These are phyloP conservation scores for Diabrotica virgifera DNA, from an alignment of 1,140 invertebrate genomes.

Conservation along the genomic window DNA sequence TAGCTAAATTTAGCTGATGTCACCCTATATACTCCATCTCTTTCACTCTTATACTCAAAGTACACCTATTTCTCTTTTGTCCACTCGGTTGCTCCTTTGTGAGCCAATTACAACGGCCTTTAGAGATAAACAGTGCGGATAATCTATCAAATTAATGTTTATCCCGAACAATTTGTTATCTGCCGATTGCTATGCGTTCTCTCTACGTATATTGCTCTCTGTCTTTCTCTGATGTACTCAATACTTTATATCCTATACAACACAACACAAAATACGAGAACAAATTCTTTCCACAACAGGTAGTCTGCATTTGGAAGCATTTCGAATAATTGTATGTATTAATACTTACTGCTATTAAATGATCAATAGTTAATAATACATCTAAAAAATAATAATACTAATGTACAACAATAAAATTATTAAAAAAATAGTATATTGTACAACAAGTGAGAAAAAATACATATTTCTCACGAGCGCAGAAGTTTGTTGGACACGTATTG, in stretches of 20 bases:
- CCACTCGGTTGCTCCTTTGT: constrained; percentile 30
- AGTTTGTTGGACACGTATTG: no score
- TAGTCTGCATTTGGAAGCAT: no score
- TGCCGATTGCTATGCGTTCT: background rate
- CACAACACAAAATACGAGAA: background rate
- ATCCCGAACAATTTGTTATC: constrained; percentile 41
- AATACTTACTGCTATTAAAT: no score
- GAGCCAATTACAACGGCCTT: constrained; percentile 41
- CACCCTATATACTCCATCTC: constrained; percentile 1
- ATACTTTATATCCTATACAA: no score
- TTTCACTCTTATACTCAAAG: constrained; percentile 19
- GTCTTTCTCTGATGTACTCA: background rate
- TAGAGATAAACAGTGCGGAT: constrained; percentile 46
- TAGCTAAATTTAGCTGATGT: no score
- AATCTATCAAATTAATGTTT: constrained; percentile 47
- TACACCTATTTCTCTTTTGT: constrained; percentile 15
- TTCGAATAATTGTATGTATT: no score
- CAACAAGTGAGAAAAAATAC: no score
- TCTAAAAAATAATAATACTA: no score
- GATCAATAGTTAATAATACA: no score
- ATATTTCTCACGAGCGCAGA: no score
- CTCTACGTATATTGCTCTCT: background rate
- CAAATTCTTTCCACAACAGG: background rate
- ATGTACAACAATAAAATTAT: no score
- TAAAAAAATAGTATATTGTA: no score